Evolutionary conservation across 2,113 vertebrate genomes (phyloP).

Genomic region (Sebastes fasciatus): DNA sequence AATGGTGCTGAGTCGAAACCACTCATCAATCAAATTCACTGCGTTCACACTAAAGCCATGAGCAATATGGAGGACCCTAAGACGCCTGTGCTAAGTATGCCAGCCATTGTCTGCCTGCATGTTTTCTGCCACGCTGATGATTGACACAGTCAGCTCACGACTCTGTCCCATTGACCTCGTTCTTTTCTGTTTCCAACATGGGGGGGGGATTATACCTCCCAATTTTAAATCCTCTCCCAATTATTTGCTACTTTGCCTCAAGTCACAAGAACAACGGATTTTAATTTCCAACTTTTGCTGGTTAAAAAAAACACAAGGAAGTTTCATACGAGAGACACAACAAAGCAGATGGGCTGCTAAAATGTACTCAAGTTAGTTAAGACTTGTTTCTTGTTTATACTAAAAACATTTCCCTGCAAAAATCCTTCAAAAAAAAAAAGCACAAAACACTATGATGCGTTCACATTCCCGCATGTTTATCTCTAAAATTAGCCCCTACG

Average conservation of each 20-base stretch:
- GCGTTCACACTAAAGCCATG: conserved; percentile 43
- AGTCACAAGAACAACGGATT: conserved; percentile 37
- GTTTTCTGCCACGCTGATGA: conserved; percentile 79
- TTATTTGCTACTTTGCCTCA: conserved; percentile 58
- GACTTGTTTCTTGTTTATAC: not conserved
- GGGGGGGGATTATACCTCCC: conserved; percentile 55
- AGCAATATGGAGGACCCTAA: conserved; percentile 69
- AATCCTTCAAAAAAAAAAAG: not conserved
- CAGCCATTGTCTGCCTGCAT: conserved; percentile 77
- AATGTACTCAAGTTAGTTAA: not conserved
- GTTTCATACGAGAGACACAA: conserved; percentile 37
- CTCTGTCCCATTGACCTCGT: conserved; percentile 80
- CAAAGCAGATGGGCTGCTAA: conserved; percentile 6
- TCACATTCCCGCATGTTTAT: not conserved
- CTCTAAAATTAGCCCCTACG: not conserved
- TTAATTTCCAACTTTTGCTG: conserved; percentile 42
- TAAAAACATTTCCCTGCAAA: not conserved
- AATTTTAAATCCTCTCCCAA: conserved; percentile 59
- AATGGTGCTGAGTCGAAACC: conserved; percentile 35
- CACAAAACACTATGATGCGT: not conserved
- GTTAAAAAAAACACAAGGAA: conserved; percentile 32
- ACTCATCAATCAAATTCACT: conserved; percentile 57
- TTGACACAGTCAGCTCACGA: conserved; percentile 77
- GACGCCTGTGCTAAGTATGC: conserved; percentile 78
- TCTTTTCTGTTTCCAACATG: conserved; percentile 49